phyloP scores from a whole-genome alignment of 2,113 vertebrate species.

The Pagrus major region DNA sequence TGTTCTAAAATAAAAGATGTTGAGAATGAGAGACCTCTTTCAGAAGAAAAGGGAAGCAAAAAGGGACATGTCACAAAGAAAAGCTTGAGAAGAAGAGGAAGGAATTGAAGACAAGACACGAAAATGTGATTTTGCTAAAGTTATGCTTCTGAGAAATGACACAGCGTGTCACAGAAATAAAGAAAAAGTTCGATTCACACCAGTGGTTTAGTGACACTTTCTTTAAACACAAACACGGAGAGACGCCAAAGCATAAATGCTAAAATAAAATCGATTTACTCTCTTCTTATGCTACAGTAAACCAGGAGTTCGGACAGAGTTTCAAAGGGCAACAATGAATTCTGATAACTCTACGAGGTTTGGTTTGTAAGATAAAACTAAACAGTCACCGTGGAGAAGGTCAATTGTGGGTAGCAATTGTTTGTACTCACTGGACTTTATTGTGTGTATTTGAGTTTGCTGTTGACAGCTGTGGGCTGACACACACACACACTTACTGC shows the following conservation, averaged over 20 bases:
- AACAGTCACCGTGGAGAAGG: constrained; percentile 20
- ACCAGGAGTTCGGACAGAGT: not conserved
- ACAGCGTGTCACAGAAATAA: constrained; percentile 13
- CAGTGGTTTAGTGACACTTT: constrained; percentile 12
- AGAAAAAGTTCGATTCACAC: constrained; percentile 28
- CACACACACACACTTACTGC: constrained; percentile 17
- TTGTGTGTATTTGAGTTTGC: constrained; percentile 39
- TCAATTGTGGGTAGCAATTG: constrained; percentile 24
- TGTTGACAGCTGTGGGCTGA: constrained; percentile 24
- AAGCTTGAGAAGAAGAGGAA: constrained; percentile 60
- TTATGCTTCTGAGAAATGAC: constrained; percentile 62
- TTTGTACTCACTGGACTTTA: constrained; percentile 38
- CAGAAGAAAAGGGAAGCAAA: constrained; percentile 67
- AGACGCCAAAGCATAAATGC: not conserved
- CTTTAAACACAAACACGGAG: not conserved
- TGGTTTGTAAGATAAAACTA: constrained; percentile 16
- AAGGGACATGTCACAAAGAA: constrained; percentile 40
- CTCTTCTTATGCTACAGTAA: not conserved
- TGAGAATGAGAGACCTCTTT: constrained; percentile 50
- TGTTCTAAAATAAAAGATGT: constrained; percentile 54
- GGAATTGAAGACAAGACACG: constrained; percentile 46
- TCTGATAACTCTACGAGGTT: not conserved
- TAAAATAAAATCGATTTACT: not conserved
- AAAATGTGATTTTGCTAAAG: constrained; percentile 56
- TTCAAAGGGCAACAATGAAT: not conserved